Percentiles rank a stretch among this genome's conserved stretches.
These are phyloP conservation scores for Mus spicilegus DNA, from an alignment of 2,113 vertebrate genomes.

Conservation along the genomic window DNA sequence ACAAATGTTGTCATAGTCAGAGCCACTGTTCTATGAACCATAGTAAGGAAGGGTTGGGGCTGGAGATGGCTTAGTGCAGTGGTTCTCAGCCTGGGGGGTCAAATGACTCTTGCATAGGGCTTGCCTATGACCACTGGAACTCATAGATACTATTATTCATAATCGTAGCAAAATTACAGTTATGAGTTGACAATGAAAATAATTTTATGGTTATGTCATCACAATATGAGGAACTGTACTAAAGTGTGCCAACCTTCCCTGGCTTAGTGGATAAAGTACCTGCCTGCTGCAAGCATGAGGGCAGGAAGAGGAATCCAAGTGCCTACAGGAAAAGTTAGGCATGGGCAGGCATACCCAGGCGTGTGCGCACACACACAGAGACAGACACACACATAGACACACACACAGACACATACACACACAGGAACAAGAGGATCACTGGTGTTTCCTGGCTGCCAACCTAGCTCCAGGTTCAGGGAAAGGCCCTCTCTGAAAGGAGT, in stretches of 20 bases:
- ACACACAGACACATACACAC: not conserved
- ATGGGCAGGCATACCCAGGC: fast-evolving
- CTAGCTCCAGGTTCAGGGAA: not conserved
- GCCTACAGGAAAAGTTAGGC: not conserved
- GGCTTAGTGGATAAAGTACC: not conserved
- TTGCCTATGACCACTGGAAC: not conserved
- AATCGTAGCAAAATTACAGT: not conserved
- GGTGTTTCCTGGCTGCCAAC: not conserved
- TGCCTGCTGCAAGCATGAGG: not conserved
- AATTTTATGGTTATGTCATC: too few species aligned
- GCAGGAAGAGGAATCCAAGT: not conserved
- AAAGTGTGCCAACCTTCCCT: not conserved
- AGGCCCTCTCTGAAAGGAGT: not conserved
- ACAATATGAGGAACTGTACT: not conserved
- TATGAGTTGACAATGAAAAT: not conserved
- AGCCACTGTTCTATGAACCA: not conserved
- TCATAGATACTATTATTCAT: not conserved
- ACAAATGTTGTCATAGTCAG: not conserved
- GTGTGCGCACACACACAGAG: fast-evolving
- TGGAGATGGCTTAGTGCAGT: not conserved
- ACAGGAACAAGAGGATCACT: not conserved
- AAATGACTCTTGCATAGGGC: not conserved
- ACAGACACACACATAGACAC: too few species aligned
- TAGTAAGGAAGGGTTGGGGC: not conserved
- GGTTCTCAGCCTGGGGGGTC: not conserved